A percentile compares a stretch with the other conserved stretches of the same genome.
Conservation (phyloP, 2,888 invertebrate species). For the Acleris emargana region DNA sequence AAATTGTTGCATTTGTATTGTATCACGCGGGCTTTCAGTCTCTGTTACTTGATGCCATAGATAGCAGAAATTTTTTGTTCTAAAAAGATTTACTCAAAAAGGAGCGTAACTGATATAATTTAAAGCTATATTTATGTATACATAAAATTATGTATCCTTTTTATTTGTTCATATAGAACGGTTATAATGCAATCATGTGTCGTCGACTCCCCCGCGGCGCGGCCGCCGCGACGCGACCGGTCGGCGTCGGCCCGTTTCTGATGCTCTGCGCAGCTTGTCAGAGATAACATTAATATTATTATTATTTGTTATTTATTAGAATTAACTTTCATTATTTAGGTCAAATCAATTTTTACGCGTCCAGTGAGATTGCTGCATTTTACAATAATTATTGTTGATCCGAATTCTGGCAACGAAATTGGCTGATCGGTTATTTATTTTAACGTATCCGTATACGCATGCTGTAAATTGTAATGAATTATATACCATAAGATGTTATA, state of each 20-base stretch:
- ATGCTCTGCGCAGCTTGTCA: slow-evolving; percentile 34
- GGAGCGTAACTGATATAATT: slow-evolving; percentile 36
- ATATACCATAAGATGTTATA: slow-evolving; percentile 39
- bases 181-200: slow-evolving; percentile 38
- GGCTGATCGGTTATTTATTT: slow-evolving; percentile 46
- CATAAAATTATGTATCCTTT: slow-evolving; percentile 38
- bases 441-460: slow-evolving; percentile 28
- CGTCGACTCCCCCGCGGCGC: slow-evolving; percentile 31
- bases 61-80: slow-evolving; percentile 33
- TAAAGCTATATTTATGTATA: slow-evolving; percentile 36
- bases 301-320: slow-evolving; percentile 33
- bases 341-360: slow-evolving; percentile 41
- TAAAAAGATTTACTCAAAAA: slow-evolving; percentile 35
- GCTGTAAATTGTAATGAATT: slow-evolving; percentile 40
- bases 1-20: slow-evolving; percentile 5
- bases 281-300: slow-evolving; percentile 11
- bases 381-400: slow-evolving; percentile 36
- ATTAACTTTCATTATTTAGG: slow-evolving; percentile 36
- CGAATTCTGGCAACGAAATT: slow-evolving; percentile 43
- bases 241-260: slow-evolving; percentile 47
- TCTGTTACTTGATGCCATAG: slow-evolving; percentile 11
- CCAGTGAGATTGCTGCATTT: slow-evolving; percentile 45
- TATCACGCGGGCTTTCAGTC: slow-evolving; percentile 13
- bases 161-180: slow-evolving; percentile 42
- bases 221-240: slow-evolving; percentile 34